phyloP scores from a whole-genome alignment of 2,113 vertebrate genomes.

The Ceyx melanurus region DNA sequence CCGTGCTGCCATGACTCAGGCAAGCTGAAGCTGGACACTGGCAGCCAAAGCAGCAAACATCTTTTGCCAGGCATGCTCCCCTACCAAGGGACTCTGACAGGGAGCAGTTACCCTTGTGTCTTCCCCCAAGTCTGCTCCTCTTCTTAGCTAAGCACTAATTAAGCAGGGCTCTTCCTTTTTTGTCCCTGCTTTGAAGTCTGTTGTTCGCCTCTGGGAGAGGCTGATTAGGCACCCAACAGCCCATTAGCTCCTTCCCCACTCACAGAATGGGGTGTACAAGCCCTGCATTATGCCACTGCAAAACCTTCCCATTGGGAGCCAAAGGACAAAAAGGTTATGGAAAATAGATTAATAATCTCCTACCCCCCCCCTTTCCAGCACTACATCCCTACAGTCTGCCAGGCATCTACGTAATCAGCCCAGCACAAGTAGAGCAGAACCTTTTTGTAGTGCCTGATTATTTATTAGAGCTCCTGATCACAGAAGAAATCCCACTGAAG shows the following conservation, averaged over 20 bases:
- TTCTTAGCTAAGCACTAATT: conserved; percentile 35
- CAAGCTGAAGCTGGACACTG: not conserved
- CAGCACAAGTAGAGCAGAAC: not conserved
- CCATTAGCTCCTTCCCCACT: conserved; percentile 17
- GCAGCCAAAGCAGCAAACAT: not conserved
- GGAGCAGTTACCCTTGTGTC: not conserved
- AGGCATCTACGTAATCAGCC: not conserved
- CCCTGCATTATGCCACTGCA: not conserved
- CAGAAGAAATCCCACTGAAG: not conserved
- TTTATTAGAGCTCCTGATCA: not conserved
- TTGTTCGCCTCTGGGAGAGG: conserved; percentile 32
- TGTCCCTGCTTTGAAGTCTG: conserved; percentile 45
- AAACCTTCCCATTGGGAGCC: not conserved
- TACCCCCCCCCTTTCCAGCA: not conserved
- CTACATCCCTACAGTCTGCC: not conserved
- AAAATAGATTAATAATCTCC: not conserved
- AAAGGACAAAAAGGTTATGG: conserved; percentile 26
- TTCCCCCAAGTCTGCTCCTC: not conserved
- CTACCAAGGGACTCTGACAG: not conserved
- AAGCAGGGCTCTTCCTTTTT: conserved; percentile 36
- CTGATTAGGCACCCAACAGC: conserved; percentile 38
- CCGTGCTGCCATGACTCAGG: not conserved
- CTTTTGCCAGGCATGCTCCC: not conserved
- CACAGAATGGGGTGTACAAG: not conserved
- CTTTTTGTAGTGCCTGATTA: not conserved